These are phyloP conservation scores for Sarcophilus harrisii DNA, from an alignment of 2,797 vertebrate genomes.

Conservation along the genomic window DNA sequence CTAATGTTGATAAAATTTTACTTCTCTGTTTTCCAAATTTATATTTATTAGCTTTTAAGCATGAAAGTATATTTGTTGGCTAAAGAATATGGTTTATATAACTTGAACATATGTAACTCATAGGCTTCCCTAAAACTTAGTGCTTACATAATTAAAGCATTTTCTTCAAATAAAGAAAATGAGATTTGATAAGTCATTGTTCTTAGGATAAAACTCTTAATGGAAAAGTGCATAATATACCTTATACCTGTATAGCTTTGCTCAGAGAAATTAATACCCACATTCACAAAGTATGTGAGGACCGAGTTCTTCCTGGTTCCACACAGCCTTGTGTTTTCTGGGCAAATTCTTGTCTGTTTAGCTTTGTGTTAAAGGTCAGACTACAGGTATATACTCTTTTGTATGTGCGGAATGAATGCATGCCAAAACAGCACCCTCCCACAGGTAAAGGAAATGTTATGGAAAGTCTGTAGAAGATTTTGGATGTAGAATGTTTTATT, in stretches of 20 bases:
- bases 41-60: neutral
- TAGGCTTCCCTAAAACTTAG: conserved; percentile 26
- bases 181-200: neutral
- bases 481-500: neutral
- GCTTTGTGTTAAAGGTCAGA: neutral
- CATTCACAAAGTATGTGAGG: conserved; percentile 15
- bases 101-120: conserved; percentile 14
- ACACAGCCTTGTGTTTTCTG: conserved; percentile 4
- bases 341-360: neutral
- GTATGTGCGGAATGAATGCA: neutral
- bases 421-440: neutral
- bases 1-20: neutral
- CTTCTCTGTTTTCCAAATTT: neutral
- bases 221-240: conserved; percentile 18
- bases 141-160: neutral
- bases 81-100: neutral
- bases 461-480: neutral
- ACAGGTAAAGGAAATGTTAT: neutral
- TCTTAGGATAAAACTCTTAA: conserved; percentile 11
- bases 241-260: neutral
- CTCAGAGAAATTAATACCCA: neutral
- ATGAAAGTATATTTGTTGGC: conserved; percentile 21
- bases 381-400: neutral
- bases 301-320: conserved; percentile 12
- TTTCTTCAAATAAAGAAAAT: neutral